These are phyloP conservation scores for Leptopilina syphax DNA, from an alignment of 2,888 invertebrate genomes.

Conservation along the genomic window DNA sequence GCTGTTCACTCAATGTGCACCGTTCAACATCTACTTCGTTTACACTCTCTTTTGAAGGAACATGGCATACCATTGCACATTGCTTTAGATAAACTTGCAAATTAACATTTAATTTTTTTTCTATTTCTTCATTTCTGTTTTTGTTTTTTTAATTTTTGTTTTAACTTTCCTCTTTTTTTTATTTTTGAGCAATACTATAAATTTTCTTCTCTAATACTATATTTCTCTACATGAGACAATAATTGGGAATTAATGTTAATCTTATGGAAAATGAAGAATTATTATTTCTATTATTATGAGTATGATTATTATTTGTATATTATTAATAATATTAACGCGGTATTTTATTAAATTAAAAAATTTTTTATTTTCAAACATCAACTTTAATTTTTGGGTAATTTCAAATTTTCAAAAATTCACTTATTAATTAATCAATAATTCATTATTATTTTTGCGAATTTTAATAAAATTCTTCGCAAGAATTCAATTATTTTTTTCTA, in stretches of 20 bases:
- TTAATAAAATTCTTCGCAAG: no score
- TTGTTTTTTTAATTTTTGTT: neutral
- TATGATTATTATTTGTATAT: no score
- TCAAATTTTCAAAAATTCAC: no score
- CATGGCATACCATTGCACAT: slow-evolving; percentile 54
- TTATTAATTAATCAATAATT: no score
- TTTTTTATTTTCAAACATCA: no score
- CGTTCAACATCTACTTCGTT: slow-evolving; percentile 50
- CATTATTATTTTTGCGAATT: no score
- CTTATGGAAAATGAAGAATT: neutral
- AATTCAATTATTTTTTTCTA: no score
- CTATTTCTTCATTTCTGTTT: neutral
- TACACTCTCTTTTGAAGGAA: slow-evolving; percentile 53
- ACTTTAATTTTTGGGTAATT: no score
- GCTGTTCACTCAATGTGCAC: slow-evolving; percentile 52
- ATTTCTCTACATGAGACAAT: neutral
- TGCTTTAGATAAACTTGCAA: slow-evolving; percentile 52
- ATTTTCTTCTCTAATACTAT: neutral
- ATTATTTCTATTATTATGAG: no score
- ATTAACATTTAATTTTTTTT: slow-evolving; percentile 40
- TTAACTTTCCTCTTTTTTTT: neutral
- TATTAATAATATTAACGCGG: no score
- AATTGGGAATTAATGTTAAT: neutral
- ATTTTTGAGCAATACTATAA: neutral
- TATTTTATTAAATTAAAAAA: no score